A percentile compares a stretch with the other conserved stretches of the same genome.
Conservation (phyloP, 2,797 vertebrate species). For the Tamandua tetradactyla region DNA sequence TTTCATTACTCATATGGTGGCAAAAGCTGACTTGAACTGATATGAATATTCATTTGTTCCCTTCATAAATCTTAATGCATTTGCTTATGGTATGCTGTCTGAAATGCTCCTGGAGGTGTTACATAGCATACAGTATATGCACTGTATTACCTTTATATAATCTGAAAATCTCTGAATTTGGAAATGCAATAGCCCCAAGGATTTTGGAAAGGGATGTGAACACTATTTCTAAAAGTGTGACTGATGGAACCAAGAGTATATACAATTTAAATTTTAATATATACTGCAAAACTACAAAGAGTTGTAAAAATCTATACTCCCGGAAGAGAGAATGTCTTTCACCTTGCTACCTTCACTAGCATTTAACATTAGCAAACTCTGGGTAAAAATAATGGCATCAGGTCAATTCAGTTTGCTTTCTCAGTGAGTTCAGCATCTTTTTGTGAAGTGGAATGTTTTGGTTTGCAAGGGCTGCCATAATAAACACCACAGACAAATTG, state of each 20-base stretch:
- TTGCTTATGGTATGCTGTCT: not conserved
- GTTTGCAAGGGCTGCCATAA: no score
- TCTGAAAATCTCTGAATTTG: not conserved
- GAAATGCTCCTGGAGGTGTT: not conserved
- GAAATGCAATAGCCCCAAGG: not conserved
- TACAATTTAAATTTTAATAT: not conserved
- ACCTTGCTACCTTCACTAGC: no score
- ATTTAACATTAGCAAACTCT: not conserved
- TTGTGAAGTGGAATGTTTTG: not conserved
- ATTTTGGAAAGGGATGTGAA: not conserved
- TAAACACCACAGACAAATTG: no score
- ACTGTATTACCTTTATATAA: not conserved
- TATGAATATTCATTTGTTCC: not conserved
- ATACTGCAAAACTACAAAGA: not conserved
- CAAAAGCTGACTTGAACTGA: constrained; percentile 26
- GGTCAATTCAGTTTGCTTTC: not conserved
- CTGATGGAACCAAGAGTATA: not conserved
- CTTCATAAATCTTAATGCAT: not conserved
- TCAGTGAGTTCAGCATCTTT: not conserved
- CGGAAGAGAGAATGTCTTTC: not conserved
- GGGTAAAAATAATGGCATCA: not conserved
- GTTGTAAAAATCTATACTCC: not conserved
- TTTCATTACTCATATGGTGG: not conserved
- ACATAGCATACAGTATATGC: not conserved
- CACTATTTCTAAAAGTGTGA: not conserved